Conservation (phyloP, 2,113 vertebrate species). For the Corydoras maculifer region DNA sequence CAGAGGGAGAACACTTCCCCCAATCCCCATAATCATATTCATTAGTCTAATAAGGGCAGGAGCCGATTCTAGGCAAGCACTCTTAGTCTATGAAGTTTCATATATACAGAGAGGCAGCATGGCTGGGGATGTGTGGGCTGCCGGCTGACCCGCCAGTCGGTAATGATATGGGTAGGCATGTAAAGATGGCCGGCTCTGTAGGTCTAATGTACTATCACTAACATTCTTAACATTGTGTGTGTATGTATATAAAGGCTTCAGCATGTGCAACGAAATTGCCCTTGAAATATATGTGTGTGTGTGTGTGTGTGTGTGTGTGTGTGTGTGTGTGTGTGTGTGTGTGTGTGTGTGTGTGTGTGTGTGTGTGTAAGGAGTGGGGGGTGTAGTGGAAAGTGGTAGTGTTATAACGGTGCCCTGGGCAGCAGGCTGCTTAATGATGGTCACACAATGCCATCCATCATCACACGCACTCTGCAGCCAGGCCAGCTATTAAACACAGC, state of each 20-base stretch:
- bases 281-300: constrained; percentile 41
- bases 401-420: constrained; percentile 34
- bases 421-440: constrained; percentile 43
- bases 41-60: constrained; percentile 20
- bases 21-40: constrained; percentile 21
- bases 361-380: constrained; percentile 9
- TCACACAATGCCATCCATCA: constrained; percentile 46
- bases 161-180: constrained; percentile 22
- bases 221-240: constrained; percentile 17
- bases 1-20: constrained; percentile 8
- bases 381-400: too few relatives aligned
- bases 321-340: constrained; percentile 24
- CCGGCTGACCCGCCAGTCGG: constrained; percentile 16
- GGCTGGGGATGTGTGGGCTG: constrained; percentile 2
- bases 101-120: not conserved
- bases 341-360: constrained; percentile 19
- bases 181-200: constrained; percentile 8
- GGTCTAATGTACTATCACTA: constrained; percentile 22
- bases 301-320: constrained; percentile 13
- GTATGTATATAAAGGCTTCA: constrained; percentile 24
- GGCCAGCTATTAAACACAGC: constrained; percentile 50
- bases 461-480: constrained; percentile 33
- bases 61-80: constrained; percentile 6
- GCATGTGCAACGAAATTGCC: constrained; percentile 40
- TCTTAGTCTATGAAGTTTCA: constrained; percentile 9